Percentiles rank a stretch among this genome's conserved stretches.
Evolutionary conservation across 2,113 vertebrate genomes (phyloP).

Genomic region (Centropus unirufus): DNA sequence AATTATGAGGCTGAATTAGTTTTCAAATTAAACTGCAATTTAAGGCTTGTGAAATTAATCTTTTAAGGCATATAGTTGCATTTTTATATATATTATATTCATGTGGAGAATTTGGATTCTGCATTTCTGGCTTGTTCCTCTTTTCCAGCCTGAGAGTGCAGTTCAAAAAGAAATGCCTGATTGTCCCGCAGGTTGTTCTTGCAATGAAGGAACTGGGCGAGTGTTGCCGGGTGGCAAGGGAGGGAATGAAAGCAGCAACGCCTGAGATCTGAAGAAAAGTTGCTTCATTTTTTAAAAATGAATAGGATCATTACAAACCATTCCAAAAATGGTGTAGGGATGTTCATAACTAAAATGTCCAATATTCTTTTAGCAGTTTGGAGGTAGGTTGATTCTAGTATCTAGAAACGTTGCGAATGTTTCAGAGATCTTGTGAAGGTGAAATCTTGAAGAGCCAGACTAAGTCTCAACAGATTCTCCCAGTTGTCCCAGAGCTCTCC

Average conservation of each 20-base stretch:
- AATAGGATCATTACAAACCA: not conserved
- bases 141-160: not conserved
- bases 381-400: not conserved
- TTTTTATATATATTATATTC: constrained; percentile 50
- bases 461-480: not conserved
- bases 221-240: not conserved
- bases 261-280: not conserved
- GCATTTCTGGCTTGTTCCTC: not conserved
- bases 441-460: not conserved
- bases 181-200: not conserved
- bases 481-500: not conserved
- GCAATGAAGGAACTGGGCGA: not conserved
- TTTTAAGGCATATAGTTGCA: constrained; percentile 84
- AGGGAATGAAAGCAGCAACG: not conserved
- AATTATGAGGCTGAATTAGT: constrained; percentile 98
- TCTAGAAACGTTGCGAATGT: not conserved
- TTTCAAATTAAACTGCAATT: constrained; percentile 98
- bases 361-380: not conserved
- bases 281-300: not conserved
- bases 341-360: not conserved
- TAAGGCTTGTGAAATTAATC: constrained; percentile 90
- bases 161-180: not conserved
- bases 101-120: constrained; percentile 71
- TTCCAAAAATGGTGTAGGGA: rapidly evolving
- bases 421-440: not conserved